phyloP scores from a whole-genome alignment of 2,888 invertebrate species.

The Macrostomum cliftonense region DNA sequence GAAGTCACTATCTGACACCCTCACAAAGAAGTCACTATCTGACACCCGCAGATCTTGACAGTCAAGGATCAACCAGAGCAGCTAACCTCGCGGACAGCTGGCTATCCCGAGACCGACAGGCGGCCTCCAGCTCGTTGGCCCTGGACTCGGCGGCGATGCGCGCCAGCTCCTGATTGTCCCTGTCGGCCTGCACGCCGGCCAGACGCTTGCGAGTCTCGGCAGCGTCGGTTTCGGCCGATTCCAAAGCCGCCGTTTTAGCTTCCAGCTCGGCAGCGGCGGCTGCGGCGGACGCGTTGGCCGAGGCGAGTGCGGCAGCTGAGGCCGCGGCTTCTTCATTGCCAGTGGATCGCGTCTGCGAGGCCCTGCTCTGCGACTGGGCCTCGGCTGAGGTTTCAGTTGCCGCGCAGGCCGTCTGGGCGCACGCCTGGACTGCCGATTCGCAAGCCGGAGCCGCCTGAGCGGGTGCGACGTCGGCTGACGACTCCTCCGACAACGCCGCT shows the following conservation, averaged over 20 bases:
- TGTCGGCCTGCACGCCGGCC: neutral
- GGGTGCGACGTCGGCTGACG: no score
- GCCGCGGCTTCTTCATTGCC: neutral
- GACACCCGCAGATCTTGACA: no score
- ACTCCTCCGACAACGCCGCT: no score
- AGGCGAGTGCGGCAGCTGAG: slow-evolving; percentile 1
- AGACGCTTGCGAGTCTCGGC: neutral
- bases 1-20: no score
- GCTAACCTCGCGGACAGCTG: neutral
- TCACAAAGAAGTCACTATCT: no score
- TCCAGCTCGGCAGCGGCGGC: neutral
- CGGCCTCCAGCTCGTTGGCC: slow-evolving; percentile 1
- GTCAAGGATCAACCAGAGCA: no score
- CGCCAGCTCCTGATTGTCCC: neutral
- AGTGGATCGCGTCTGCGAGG: no score
- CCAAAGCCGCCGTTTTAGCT: neutral
- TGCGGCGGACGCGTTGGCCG: neutral
- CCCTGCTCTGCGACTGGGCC: neutral
- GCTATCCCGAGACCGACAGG: slow-evolving; percentile 9
- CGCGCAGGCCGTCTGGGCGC: no score
- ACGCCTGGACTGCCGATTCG: no score
- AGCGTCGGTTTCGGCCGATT: neutral
- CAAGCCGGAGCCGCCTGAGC: no score
- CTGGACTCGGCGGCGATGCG: neutral
- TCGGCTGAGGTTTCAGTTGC: no score